phyloP scores from a whole-genome alignment of 1,140 invertebrate genomes.

The Drosophila ohnishii region DNA sequence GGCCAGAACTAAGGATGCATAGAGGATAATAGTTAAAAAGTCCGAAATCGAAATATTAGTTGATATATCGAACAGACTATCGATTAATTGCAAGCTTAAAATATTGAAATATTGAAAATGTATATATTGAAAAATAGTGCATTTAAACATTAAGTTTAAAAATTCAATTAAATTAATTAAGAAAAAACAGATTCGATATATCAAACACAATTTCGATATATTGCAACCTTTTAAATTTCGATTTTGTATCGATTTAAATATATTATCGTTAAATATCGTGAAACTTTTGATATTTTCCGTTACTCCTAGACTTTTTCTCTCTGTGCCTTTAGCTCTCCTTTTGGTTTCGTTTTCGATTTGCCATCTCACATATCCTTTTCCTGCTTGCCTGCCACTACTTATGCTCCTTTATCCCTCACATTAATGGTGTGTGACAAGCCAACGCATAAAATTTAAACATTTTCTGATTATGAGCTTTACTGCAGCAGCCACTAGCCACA shows the following conservation, averaged over 20 bases:
- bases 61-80: too few relatives aligned
- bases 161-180: too few relatives aligned
- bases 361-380: neutral
- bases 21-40: too few relatives aligned
- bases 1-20: too few relatives aligned
- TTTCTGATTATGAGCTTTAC: constrained; percentile 42
- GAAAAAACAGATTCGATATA: too few relatives aligned
- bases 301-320: neutral
- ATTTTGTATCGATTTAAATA: too few relatives aligned
- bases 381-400: neutral
- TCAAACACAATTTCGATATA: neutral
- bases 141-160: too few relatives aligned
- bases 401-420: neutral
- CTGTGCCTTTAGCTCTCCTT: neutral
- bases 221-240: too few relatives aligned
- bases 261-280: neutral
- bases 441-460: constrained; percentile 47
- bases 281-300: neutral
- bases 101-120: too few relatives aligned
- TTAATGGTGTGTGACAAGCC: constrained; percentile 38
- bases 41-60: too few relatives aligned
- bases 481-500: neutral
- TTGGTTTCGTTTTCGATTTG: neutral
- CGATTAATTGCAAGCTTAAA: too few relatives aligned
- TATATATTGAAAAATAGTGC: too few relatives aligned